Conservation (phyloP, 1,140 invertebrate species). For the Lordiphosa stackelbergi region DNA sequence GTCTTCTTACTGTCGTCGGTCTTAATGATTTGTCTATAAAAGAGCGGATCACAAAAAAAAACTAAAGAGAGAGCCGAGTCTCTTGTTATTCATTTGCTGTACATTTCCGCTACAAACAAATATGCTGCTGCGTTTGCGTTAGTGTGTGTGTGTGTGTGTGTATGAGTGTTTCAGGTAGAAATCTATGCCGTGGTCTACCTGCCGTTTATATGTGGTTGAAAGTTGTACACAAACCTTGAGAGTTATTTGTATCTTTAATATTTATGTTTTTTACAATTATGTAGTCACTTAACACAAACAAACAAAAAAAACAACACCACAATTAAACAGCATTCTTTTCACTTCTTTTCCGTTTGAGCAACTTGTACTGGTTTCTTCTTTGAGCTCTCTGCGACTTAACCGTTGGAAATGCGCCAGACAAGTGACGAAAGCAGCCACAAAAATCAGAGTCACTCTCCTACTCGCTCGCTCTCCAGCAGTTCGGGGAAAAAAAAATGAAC, state of each 20-base stretch:
- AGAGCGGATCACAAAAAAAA: too few species aligned
- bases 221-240: slow-evolving; percentile 27
- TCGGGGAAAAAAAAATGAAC: too few species aligned
- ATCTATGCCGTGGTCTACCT: slow-evolving; percentile 27
- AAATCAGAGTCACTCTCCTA: slow-evolving; percentile 21
- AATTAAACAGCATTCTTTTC: slow-evolving; percentile 5
- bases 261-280: slow-evolving; percentile 17
- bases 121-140: slow-evolving; percentile 18
- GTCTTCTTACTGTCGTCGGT: not conserved
- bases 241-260: slow-evolving; percentile 22
- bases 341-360: slow-evolving; percentile 1
- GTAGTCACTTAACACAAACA: slow-evolving; percentile 10
- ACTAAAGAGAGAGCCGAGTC: not conserved
- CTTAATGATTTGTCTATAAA: too few species aligned
- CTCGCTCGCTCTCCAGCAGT: not conserved
- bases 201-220: slow-evolving; percentile 9
- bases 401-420: slow-evolving; percentile 29
- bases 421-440: slow-evolving; percentile 11
- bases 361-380: slow-evolving; percentile 1
- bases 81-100: slow-evolving; percentile 3
- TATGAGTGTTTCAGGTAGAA: slow-evolving; percentile 10
- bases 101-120: slow-evolving; percentile 22
- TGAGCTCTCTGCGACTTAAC: slow-evolving; percentile 13
- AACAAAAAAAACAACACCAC: slow-evolving; percentile 7
- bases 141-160: too few species aligned